A percentile compares a stretch with the other conserved stretches of the same genome.
Conservation (phyloP, 2,797 vertebrate genomes). For the Aldrovandia affinis region DNA sequence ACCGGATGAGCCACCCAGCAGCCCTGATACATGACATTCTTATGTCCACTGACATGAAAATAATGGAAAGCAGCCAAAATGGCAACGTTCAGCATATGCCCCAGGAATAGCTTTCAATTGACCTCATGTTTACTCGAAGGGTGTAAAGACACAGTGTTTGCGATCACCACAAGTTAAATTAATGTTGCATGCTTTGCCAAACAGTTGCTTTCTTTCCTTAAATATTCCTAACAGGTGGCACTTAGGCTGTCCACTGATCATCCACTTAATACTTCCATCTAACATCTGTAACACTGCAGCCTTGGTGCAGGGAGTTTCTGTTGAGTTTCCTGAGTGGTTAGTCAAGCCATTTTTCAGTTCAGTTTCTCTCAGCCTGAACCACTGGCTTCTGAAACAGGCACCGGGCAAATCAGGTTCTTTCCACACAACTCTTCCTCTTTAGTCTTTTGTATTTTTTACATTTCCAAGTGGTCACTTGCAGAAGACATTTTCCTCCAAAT, state of each 20-base stretch:
- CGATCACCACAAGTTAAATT: background rate
- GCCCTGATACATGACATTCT: background rate
- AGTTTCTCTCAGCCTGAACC: constrained; percentile 28
- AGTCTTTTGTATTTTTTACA: background rate
- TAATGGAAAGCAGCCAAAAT: background rate
- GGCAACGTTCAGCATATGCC: background rate
- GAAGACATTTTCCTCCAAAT: background rate
- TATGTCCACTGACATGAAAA: background rate
- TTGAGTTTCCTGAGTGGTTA: constrained; percentile 40
- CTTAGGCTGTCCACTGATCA: background rate
- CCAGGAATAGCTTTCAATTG: background rate
- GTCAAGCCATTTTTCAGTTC: constrained; percentile 30
- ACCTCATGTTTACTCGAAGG: background rate
- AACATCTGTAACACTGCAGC: background rate
- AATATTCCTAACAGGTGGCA: too few relatives aligned
- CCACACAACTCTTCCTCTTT: constrained; percentile 59
- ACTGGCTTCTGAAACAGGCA: constrained; percentile 14
- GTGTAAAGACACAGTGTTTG: too few relatives aligned
- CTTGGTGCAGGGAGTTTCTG: constrained; percentile 34
- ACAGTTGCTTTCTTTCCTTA: background rate
- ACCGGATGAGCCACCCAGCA: too few relatives aligned
- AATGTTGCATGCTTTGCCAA: background rate
- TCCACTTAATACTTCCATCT: too few relatives aligned
- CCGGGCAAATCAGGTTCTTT: constrained; percentile 49
- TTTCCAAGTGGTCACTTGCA: background rate